Base-by-base conservation (phyloP, 2,888 invertebrate genomes). In the Mactromeris polynyma region DNA sequence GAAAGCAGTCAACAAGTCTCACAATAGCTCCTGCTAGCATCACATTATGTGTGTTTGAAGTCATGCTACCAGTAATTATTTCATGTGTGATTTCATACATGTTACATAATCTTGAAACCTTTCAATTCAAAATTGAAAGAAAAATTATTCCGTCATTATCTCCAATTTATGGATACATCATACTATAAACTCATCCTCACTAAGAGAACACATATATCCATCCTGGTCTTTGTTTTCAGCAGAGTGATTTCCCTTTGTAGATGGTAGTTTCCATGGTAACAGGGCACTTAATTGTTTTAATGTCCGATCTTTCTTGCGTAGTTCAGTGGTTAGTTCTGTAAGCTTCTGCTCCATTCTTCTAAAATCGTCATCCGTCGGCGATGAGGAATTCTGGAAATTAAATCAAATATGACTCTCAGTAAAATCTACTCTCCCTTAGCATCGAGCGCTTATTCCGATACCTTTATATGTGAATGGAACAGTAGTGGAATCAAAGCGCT, bases 161-260 rank as follows among this genome's bases (percentile, higher is more conserved):
- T 46, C 46, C 46, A 46, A 46, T 46, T 11, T 17, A 46, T 46
- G 2, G 6, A 11, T 46, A 46, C 11, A 78, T 90, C 88, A 94
- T 31, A 94, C 94, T 81, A 94, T 94, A 58, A 91, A 94, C 87
- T 94, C 94, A 89, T 94, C 94, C 73, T 94, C 94, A 89, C 93
- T 93, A 0, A 94, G 88, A 81, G 89, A 88, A 69, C 88, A 88
- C 38, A 92, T 83, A 42, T 89, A 85, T 14, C 83, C 82, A 31
- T 89, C 90, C 2, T 85, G 46, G 33, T 88, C 87, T 83, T 84
- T 89, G 4, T 36, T 81, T n/a, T 89, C 85, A 17, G 21, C 19
- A 64, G 81, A 82, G 64, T 87, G 82, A 38, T 79, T 85, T 33
- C 87, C 92, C 82, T 90, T 89, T 14, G 69, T 85, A 19, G 69